A percentile compares a stretch with the other conserved stretches of the same genome.
phyloP scores from a whole-genome alignment of 2,113 vertebrate genomes.

The Formicarius rufipectus region DNA sequence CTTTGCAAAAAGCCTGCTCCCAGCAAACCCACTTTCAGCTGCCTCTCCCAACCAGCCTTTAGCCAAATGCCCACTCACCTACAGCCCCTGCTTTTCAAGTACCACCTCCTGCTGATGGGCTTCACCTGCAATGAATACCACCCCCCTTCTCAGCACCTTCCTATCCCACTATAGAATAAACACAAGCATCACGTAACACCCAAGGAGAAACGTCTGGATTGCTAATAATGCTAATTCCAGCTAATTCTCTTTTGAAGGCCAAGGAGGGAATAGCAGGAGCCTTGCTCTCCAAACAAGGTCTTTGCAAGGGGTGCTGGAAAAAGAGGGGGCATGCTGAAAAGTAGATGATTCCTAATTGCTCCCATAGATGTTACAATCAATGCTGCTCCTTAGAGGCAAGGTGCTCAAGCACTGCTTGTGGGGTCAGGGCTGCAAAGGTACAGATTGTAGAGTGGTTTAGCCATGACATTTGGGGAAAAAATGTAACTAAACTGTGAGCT shows the following conservation, averaged over 20 bases:
- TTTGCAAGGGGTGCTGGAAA: neutral
- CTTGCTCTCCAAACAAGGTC: neutral
- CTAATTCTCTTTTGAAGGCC: neutral
- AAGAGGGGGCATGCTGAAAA: neutral
- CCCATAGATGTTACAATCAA: neutral
- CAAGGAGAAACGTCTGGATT: neutral
- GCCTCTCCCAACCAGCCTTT: rapidly evolving
- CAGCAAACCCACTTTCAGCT: neutral
- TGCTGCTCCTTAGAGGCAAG: neutral
- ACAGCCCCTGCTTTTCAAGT: neutral
- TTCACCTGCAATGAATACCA: neutral
- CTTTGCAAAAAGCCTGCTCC: rapidly evolving
- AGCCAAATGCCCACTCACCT: rapidly evolving
- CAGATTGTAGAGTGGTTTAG: neutral
- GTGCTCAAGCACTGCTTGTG: neutral
- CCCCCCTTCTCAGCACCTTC: neutral
- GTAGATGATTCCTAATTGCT: neutral
- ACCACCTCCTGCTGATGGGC: neutral
- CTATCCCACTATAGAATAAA: neutral
- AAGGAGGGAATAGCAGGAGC: neutral
- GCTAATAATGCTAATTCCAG: neutral
- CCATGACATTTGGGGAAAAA: neutral
- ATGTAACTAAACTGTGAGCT: neutral
- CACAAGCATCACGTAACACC: neutral
- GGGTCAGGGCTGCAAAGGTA: neutral